A percentile compares a stretch with the other conserved stretches of the same genome.
Evolutionary conservation across 2,888 invertebrate genomes (phyloP).

Genomic region (Catocala sponsa): DNA sequence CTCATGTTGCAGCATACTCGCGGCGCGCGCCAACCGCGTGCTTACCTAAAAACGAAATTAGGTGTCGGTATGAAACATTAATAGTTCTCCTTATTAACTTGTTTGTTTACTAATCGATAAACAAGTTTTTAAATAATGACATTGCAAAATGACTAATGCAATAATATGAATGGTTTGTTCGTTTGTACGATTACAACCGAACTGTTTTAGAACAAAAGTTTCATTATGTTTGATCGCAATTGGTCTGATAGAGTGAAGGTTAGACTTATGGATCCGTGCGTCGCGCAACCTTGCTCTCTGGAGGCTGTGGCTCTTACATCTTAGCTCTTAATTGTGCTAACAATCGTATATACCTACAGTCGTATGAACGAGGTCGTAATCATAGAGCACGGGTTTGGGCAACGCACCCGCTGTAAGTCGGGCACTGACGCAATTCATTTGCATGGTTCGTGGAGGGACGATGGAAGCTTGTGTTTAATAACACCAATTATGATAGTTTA

Average conservation of each 20-base stretch:
- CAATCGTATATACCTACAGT: constrained; percentile 69
- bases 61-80: constrained; percentile 36
- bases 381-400: constrained; percentile 59
- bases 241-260: constrained; percentile 44
- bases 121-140: constrained; percentile 14
- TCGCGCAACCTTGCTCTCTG: constrained; percentile 69
- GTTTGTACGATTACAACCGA: not conserved
- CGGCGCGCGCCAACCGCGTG: constrained; percentile 15
- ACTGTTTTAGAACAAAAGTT: constrained; percentile 16
- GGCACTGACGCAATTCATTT: constrained; percentile 60
- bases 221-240: constrained; percentile 22
- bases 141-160: constrained; percentile 1
- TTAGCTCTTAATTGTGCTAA: constrained; percentile 77
- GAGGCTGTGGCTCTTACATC: constrained; percentile 62
- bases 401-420: constrained; percentile 58
- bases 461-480: constrained; percentile 36
- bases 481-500: constrained; percentile 25
- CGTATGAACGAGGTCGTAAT: constrained; percentile 66
- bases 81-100: constrained; percentile 34
- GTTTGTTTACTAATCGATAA: constrained; percentile 33
- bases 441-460: constrained; percentile 44
- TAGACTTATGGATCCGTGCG: constrained; percentile 60
- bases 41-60: constrained; percentile 40
- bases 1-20: constrained; percentile 31
- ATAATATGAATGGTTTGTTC: not conserved